Percentiles rank a stretch among this genome's conserved stretches.
These are phyloP conservation scores for Antechinus stuartii DNA, from an alignment of 2,113 vertebrate genomes.

Conservation along the genomic window DNA sequence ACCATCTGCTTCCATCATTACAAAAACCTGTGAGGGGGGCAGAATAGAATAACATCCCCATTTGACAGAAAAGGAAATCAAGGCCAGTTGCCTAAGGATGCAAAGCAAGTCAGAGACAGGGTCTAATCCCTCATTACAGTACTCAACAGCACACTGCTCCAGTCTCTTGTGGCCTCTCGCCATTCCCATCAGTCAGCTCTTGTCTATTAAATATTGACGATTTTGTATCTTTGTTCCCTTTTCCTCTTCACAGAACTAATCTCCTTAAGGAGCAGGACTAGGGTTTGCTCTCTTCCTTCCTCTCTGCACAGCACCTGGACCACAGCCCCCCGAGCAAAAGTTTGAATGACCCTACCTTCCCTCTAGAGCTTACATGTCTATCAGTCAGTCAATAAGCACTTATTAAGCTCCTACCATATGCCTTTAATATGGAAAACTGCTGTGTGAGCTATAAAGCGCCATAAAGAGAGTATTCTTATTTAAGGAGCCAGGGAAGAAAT, in stretches of 20 bases:
- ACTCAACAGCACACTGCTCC: not conserved
- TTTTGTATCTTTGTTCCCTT: not conserved
- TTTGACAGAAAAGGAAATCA: not conserved
- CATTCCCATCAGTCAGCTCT: not conserved
- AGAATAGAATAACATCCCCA: not conserved
- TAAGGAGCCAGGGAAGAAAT: not conserved
- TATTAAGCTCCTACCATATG: too few relatives aligned
- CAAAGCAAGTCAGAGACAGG: not conserved
- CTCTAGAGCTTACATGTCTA: too few relatives aligned
- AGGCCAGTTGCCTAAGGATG: not conserved
- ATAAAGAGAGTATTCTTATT: not conserved
- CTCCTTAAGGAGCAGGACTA: not conserved
- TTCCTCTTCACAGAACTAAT: not conserved
- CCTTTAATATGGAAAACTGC: too few relatives aligned
- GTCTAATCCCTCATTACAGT: not conserved
- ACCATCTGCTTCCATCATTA: not conserved
- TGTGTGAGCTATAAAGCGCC: too few relatives aligned
- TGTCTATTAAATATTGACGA: not conserved
- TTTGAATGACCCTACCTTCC: too few relatives aligned
- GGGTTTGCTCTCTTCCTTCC: not conserved
- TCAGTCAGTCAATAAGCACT: too few relatives aligned
- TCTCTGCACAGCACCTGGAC: too few relatives aligned
- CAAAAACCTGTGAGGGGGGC: not conserved
- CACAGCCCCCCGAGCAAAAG: too few relatives aligned
- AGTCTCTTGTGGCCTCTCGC: not conserved